Base-by-base conservation (phyloP, 1,140 invertebrate species). In the Drosophila suzukii region DNA sequence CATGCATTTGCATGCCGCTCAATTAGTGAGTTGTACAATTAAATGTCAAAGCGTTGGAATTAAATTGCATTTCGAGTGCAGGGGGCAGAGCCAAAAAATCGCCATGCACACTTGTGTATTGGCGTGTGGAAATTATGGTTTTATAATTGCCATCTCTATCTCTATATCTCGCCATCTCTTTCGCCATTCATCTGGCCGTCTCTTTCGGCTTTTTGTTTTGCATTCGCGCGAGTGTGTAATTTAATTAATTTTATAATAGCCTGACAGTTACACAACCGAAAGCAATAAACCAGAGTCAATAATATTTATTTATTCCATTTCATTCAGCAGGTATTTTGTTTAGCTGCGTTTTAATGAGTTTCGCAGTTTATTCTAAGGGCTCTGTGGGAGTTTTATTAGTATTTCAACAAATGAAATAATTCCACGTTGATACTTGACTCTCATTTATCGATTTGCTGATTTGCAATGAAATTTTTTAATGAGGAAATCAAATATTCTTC, bases 301-400 rank as follows among this genome's bases (percentile, higher is more conserved):
- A 71, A 41, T 57, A 70, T 71, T 57, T 70, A 57, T 70, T 70
- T 71, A 70, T 71, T 70, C 44, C 62, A 39, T 71, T 70, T 36
- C 62, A 39, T 56, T 63, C 24, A 32, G 51, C 32, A 47, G 27
- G 27, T 5, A 17, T 55, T 70, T 47, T 24, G 49, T 67, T 67
- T 70, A 53, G 47, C 32, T 10, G 13, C 67, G 6, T 71, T 67
- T 68, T 47, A 70, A 70, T 56, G 50, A 56, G 41, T 70, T 70
- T 39, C 44, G 8, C 38, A 67, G n/a, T 53, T 38, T 51, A 51
- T 51, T 51, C n/a, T 15, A 34, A 15, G 30, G n/a, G 27, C 47
- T 30, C 47, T 1, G 8, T 15, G 13, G 47, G 27, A 15, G 8
- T 51, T 17, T 32, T n/a, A 44, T 8, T 30, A 4, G n/a, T 8